A percentile compares a stretch with the other conserved stretches of the same genome.
phyloP scores from a whole-genome alignment of 92 coral and sea anemone genomes.

The Epizoanthus fatuus region DNA sequence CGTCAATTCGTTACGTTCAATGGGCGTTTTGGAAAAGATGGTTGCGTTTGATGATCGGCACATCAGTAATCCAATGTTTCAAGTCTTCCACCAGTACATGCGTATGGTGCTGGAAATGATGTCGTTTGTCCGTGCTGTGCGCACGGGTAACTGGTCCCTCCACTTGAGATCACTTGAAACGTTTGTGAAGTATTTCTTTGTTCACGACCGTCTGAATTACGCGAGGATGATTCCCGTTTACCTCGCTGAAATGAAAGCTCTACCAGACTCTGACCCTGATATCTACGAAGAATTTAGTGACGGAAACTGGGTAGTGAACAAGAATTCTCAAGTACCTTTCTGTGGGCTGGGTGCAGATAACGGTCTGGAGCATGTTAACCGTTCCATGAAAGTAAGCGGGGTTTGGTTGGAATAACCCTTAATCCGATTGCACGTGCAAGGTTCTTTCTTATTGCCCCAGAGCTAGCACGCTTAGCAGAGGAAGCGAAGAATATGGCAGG shows the following conservation, averaged over 20 bases:
- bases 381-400: no score
- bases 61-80: slow-evolving; percentile 56
- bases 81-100: slow-evolving; percentile 58
- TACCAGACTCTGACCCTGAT: slow-evolving; percentile 33
- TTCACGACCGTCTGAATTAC: slow-evolving; percentile 64
- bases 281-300: not conserved
- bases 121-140: slow-evolving; percentile 60
- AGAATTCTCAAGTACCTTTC: no score
- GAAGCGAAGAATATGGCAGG: no score
- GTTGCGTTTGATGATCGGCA: slow-evolving; percentile 35
- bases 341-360: no score
- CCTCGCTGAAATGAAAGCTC: slow-evolving; percentile 66
- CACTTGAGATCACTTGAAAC: slow-evolving; percentile 49
- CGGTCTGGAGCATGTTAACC: no score
- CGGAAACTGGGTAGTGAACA: no score
- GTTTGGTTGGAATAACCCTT: no score
- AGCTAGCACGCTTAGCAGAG: no score
- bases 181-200: slow-evolving; percentile 63
- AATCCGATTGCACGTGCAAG: no score
- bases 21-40: slow-evolving; percentile 50
- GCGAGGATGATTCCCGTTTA: slow-evolving; percentile 69
- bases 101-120: slow-evolving; percentile 63
- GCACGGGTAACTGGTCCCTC: slow-evolving; percentile 65
- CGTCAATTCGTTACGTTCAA: not conserved
- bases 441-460: no score